Percentiles rank a stretch among this genome's conserved stretches.
These are phyloP conservation scores for Caenorhabditis imperialis DNA, from an alignment of 2,888 invertebrate species.

Conservation along the genomic window DNA sequence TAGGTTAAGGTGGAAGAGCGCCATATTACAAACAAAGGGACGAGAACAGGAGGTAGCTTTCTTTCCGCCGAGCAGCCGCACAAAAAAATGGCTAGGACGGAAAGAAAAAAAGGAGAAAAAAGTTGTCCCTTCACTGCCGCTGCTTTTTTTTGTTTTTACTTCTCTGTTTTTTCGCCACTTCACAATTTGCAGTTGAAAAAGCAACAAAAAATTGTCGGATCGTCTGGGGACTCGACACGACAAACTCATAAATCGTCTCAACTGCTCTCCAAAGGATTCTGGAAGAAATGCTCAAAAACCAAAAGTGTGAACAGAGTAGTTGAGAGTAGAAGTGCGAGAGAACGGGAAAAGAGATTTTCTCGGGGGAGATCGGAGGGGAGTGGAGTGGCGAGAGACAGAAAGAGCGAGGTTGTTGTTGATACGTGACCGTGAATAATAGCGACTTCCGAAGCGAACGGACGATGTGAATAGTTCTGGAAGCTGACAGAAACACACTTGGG, in stretches of 20 bases:
- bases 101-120: slow-evolving; percentile 7
- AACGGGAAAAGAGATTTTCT: background rate
- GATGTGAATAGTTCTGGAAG: too few relatives aligned
- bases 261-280: too few relatives aligned
- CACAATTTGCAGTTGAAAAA: too few relatives aligned
- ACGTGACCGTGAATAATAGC: slow-evolving; percentile 10
- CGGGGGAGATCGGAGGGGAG: background rate
- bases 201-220: too few relatives aligned
- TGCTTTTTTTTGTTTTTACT: too few relatives aligned
- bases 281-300: too few relatives aligned
- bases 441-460: slow-evolving; percentile 1
- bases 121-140: background rate
- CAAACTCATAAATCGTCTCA: too few relatives aligned
- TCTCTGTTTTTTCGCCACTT: too few relatives aligned
- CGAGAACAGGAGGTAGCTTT: background rate
- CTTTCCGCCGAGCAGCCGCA: background rate
- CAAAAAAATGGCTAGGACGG: slow-evolving; percentile 4
- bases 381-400: background rate
- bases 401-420: slow-evolving; percentile 28
- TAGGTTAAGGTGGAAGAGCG: too few relatives aligned
- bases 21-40: slow-evolving; percentile 15
- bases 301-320: too few relatives aligned
- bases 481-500: too few relatives aligned
- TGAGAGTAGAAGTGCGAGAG: background rate
- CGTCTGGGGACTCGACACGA: too few relatives aligned